Conservation (phyloP, 2,888 invertebrate genomes). For the Mesorhabditis sp. region DNA sequence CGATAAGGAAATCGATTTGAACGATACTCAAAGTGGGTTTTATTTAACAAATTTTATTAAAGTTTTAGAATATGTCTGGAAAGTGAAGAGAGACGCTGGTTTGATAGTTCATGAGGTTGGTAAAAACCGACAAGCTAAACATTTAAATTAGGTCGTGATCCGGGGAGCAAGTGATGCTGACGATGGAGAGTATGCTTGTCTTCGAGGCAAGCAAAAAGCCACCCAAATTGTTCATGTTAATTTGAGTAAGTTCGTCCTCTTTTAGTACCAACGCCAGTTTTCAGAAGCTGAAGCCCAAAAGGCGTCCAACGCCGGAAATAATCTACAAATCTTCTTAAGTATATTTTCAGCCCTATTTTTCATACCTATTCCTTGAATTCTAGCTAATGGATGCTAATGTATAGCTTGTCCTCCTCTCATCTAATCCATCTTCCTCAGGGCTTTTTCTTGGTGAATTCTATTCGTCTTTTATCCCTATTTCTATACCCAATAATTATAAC, state of each 20-base stretch:
- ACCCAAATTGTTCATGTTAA: constrained; percentile 54
- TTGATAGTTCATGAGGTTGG: constrained; percentile 34
- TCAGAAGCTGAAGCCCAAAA: constrained; percentile 3
- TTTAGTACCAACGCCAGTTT: neutral
- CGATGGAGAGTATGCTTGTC: constrained; percentile 50
- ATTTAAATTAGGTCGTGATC: neutral
- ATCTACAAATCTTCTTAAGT: too few relatives aligned
- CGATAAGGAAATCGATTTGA: constrained; percentile 34
- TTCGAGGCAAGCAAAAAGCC: constrained; percentile 38
- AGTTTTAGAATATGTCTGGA: constrained; percentile 39
- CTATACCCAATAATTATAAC: too few relatives aligned
- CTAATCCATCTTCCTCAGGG: too few relatives aligned
- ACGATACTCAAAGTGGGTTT: constrained; percentile 41
- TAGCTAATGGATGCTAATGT: too few relatives aligned
- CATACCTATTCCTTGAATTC: too few relatives aligned
- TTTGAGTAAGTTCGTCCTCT: neutral
- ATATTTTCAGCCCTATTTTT: too few relatives aligned
- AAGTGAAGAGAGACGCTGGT: constrained; percentile 36
- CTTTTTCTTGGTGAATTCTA: too few relatives aligned
- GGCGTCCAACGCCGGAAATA: too few relatives aligned
- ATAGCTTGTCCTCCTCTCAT: too few relatives aligned
- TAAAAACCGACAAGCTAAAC: constrained; percentile 8
- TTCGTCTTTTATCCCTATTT: too few relatives aligned
- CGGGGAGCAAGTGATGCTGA: constrained; percentile 36
- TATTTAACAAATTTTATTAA: neutral